phyloP scores from a whole-genome alignment of 2,888 invertebrate species.

The Ecdyonurus torrentis region DNA sequence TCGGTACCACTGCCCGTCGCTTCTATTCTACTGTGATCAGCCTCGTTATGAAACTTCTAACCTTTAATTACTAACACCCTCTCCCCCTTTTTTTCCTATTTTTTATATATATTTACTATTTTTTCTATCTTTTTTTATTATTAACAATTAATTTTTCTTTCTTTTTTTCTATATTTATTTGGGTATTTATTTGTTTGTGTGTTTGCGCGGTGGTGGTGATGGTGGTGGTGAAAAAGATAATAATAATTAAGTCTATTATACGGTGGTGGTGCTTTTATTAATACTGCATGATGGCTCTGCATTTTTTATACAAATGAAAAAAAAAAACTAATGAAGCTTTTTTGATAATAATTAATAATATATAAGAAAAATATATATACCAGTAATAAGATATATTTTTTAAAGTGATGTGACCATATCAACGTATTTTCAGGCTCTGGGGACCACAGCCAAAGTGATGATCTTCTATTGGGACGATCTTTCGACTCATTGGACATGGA shows the following conservation, averaged over 20 bases:
- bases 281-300: neutral
- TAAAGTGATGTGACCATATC: neutral
- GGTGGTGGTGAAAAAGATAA: slow-evolving; percentile 1
- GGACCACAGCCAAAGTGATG: slow-evolving; percentile 8
- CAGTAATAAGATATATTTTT: neutral
- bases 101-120: neutral
- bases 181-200: neutral
- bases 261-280: neutral
- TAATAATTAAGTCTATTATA: neutral
- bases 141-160: neutral
- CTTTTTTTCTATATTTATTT: neutral
- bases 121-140: neutral
- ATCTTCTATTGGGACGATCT: slow-evolving; percentile 8
- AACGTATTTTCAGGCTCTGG: neutral
- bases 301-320: neutral
- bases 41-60: slow-evolving; percentile 1
- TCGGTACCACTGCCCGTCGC: slow-evolving; percentile 4
- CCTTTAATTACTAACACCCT: neutral
- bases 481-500: slow-evolving; percentile 10
- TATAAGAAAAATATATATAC: neutral
- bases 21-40: slow-evolving; percentile 3
- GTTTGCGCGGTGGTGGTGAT: neutral
- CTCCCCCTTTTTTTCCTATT: neutral
- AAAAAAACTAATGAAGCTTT: neutral
- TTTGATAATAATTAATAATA: neutral